Conservation (phyloP, 2,113 vertebrate species). For the Vimba vimba region DNA sequence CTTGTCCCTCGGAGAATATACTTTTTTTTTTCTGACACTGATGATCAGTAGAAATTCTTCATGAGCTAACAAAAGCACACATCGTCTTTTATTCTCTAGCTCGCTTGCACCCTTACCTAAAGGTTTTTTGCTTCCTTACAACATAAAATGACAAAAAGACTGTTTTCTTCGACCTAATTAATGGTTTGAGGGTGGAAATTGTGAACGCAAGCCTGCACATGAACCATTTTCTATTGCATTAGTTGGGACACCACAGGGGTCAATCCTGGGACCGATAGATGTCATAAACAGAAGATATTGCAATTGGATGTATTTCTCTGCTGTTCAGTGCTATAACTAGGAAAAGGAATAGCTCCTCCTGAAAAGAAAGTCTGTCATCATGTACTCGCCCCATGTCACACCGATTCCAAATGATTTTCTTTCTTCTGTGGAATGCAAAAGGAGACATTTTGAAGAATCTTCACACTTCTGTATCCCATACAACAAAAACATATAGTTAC, state of each 20-base stretch:
- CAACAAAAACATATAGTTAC: not conserved
- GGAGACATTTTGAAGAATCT: not conserved
- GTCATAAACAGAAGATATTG: constrained; percentile 9
- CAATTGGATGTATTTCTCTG: not conserved
- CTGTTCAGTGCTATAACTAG: constrained; percentile 15
- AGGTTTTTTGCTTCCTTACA: not conserved
- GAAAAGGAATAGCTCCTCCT: not conserved
- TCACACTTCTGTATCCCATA: not conserved
- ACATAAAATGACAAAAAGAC: constrained; percentile 5
- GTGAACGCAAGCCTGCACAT: not conserved
- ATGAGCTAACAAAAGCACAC: not conserved
- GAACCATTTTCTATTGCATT: not conserved
- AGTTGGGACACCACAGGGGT: constrained; percentile 15
- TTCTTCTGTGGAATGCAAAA: not conserved
- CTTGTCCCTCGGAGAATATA: not conserved
- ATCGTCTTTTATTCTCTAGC: not conserved
- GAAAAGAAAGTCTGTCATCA: not conserved
- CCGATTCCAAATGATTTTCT: not conserved
- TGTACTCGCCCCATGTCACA: not conserved
- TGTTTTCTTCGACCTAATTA: not conserved
- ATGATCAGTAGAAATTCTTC: constrained; percentile 13
- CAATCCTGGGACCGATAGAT: not conserved
- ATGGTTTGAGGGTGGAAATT: not conserved
- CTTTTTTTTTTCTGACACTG: not conserved
- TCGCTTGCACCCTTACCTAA: not conserved